Evolutionary conservation across 2,797 vertebrate genomes (phyloP), one percentile per base, ranked within the genome.

Genomic region (Sebastes nivosus): DNA sequence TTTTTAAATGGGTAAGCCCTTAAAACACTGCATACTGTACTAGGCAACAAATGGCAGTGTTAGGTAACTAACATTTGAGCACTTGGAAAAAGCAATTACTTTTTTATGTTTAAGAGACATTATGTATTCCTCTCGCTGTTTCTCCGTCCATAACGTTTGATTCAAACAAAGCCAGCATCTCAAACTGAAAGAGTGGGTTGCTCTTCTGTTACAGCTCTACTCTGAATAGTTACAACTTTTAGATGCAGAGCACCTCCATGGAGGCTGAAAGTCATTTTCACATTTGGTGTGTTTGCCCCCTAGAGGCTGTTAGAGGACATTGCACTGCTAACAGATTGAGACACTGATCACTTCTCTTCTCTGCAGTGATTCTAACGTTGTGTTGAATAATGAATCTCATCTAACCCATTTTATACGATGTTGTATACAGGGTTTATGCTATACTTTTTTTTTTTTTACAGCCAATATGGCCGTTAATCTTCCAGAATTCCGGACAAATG

Each of bases 1-100:
- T 96, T 99, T 93, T 94, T 99, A 90, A 99, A 99, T 89, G 99
- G 99, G 99, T 99, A 95, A 96, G 98, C 88, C n/a, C 32, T 59
- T 9, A n/a, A 55, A 66, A n/a, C 34, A 55, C 29, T 60, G 4
- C 6, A 27, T 7, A 11, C 11, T 46, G 16, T 64, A 55, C 20
- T 8, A 13, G 25, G 54, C 14, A 25, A 1, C 7, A 20, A n/a
- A 9, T 24, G 12, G 18, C 6, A 27, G 38, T n/a, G 54, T 38
- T 25, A 50, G 11, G 12, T 25, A 54, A 32, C 52, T 13, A 67
- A 61, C 52, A 24, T 30, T 24, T 18, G 3, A 13, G 12, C 67
- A 30, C 50, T 2, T 32, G 7, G 29, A 11, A n/a, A 64, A 67
- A 24, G 14, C 57, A 34, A 52, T 42, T 25, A 13, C 13, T 8